Evolutionary conservation across 2,888 invertebrate species (phyloP).

Genomic region (Cephus spinipes): DNA sequence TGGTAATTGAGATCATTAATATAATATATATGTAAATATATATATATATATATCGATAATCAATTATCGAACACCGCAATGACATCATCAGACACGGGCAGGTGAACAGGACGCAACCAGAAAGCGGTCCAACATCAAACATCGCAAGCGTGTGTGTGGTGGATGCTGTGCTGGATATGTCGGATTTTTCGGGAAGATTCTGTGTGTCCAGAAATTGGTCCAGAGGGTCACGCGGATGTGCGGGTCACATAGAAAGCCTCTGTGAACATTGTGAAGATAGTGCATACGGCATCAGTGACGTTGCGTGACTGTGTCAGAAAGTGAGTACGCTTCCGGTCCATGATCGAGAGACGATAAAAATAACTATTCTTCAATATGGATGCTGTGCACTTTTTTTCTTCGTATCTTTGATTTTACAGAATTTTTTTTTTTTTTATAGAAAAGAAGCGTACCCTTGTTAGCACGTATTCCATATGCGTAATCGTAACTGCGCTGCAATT

Average conservation of each 20-base stretch:
- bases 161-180: conserved; percentile 56
- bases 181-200: conserved; percentile 50
- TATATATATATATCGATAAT: not conserved
- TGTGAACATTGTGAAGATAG: conserved; percentile 65
- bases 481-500: not conserved
- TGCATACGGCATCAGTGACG: conserved; percentile 59
- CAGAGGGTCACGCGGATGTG: conserved; percentile 49
- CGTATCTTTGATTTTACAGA: not conserved
- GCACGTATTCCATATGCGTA: not conserved
- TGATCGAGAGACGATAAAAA: not conserved
- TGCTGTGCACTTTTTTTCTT: not conserved
- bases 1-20: too few species aligned
- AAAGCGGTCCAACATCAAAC: conserved; percentile 62
- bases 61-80: not conserved
- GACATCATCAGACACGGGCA: conserved; percentile 6
- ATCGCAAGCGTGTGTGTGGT: conserved; percentile 60
- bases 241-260: conserved; percentile 59
- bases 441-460: not conserved
- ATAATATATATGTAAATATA: not conserved
- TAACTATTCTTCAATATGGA: not conserved
- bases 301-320: conserved; percentile 40
- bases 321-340: not conserved
- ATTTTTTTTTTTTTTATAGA: not conserved
- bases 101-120: conserved; percentile 33
- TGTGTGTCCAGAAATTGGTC: conserved; percentile 51